A percentile compares a stretch with the other conserved stretches of the same genome.
phyloP scores from a whole-genome alignment of 2,888 invertebrate genomes.

The Chaetogeoica ovagalla region DNA sequence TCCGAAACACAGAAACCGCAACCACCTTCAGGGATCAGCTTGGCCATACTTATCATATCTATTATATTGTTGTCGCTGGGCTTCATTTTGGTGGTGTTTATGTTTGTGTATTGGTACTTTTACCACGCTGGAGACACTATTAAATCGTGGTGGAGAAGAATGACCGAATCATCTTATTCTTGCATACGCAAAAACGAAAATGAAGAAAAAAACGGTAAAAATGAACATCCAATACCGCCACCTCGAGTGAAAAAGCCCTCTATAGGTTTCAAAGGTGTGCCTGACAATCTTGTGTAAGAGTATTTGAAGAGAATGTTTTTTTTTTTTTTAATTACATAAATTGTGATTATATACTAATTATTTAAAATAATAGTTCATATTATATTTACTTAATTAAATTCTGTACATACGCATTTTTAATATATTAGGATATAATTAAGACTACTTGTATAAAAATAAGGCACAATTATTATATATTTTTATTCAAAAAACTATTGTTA shows the following conservation, averaged over 20 bases:
- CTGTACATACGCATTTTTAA: conserved; percentile 36
- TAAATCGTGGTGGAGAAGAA: conserved; percentile 57
- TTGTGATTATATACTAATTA: background rate
- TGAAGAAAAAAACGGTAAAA: conserved; percentile 28
- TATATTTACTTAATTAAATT: background rate
- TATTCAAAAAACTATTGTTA: background rate
- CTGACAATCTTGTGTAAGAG: conserved; percentile 54
- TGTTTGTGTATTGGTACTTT: conserved; percentile 72
- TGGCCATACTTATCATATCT: conserved; percentile 60
- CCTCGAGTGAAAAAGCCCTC: conserved; percentile 54
- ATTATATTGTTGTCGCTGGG: conserved; percentile 57
- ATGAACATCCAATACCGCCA: conserved; percentile 54
- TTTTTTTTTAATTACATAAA: conserved; percentile 9
- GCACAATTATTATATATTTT: background rate
- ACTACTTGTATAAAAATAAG: background rate
- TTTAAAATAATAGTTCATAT: conserved; percentile 8
- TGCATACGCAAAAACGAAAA: background rate
- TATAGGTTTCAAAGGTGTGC: conserved; percentile 55
- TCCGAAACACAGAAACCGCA: conserved; percentile 1
- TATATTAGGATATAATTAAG: conserved; percentile 3
- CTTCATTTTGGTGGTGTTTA: conserved; percentile 58
- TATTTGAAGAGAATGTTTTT: background rate
- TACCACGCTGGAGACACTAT: conserved; percentile 77
- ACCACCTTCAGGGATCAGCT: conserved; percentile 11
- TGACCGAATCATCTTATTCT: conserved; percentile 39